Percentiles rank a stretch among this genome's conserved stretches.
These are phyloP conservation scores for Seladonia tumulorum DNA, from an alignment of 2,888 invertebrate species.

Conservation along the genomic window DNA sequence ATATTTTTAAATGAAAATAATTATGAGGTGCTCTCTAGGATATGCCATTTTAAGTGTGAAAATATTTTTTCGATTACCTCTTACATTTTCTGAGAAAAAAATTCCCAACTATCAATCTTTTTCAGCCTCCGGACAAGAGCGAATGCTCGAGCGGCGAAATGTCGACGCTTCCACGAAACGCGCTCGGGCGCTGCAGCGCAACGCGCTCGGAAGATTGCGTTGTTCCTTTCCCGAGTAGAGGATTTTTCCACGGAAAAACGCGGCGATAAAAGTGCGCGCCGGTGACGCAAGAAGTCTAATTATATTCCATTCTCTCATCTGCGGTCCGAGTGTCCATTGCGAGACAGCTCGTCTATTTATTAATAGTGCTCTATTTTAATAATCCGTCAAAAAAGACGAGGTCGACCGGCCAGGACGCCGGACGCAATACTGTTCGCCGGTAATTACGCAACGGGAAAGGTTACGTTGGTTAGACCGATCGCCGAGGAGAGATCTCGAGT, in stretches of 20 bases:
- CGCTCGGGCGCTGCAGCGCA: not conserved
- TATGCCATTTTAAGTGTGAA: not conserved
- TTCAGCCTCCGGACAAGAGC: not conserved
- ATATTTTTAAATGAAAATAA: no score
- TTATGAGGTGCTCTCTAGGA: not conserved
- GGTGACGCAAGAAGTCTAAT: conserved; percentile 19
- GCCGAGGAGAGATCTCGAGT: not conserved
- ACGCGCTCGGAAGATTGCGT: not conserved
- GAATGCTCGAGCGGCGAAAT: not conserved
- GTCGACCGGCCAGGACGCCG: conserved; percentile 8
- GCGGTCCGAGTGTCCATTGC: conserved; percentile 5
- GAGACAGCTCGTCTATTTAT: conserved; percentile 39
- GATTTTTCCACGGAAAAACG: not conserved
- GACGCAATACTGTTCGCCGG: not conserved
- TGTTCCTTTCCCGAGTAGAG: not conserved
- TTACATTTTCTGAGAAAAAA: no score
- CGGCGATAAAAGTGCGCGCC: not conserved
- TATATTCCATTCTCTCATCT: conserved; percentile 23
- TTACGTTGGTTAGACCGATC: conserved; percentile 1
- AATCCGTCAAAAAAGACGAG: conserved; percentile 59
- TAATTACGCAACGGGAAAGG: conserved; percentile 35
- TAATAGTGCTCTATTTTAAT: conserved; percentile 67
- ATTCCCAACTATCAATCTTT: no score
- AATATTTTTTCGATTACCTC: not conserved
- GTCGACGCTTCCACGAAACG: not conserved